Evolutionary conservation across 1,140 invertebrate species (phyloP), one percentile per base, ranked within the genome.

Genomic region (Radopholus similis): DNA sequence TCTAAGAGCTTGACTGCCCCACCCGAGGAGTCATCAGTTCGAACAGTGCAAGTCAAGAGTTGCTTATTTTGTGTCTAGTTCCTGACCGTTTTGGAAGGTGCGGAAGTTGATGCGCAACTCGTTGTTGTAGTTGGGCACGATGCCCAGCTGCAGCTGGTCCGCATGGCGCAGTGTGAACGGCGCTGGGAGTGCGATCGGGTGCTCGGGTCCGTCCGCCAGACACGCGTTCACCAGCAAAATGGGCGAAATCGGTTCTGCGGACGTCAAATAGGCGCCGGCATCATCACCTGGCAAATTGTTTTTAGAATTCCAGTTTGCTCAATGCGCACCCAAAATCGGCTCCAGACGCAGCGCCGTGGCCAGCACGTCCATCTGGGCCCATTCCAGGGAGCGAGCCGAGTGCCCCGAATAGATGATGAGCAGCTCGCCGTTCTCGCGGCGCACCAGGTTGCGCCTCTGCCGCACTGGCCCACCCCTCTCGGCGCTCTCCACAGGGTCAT

Each of bases 81-180:
- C 26, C 26, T 13, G 51, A 23, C 81, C 81, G 37, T 81, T 71
- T 73, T 78, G 66, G 54, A 78, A 81, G 1, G 78, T 83, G 49
- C 72, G 62, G 49, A 81, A 81, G 4, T 71, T 75, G 6, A 81
- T 47, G 21, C 64, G 66, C 11, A 81, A 65, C 40, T 83, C 78
- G 64, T 81, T 81, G 40, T 81, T 80, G 64, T 81, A 81, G 71
- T 78, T 77, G 6, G 78, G 70, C 21, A 75, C 67, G 32, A 83
- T 70, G 21, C 38, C 74, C 71, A n/a, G 75, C 67, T 55, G 68
- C 77, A 9, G 79, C 58, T 34, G 70, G 56, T 59, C 77, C 72
- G 65, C 77, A 72, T 11, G 77, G 63, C n/a, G 65, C 74, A 72
- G 23, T 47, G 8, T 5, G 47, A 40, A 47, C 34, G 37, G 21